A percentile compares a stretch with the other conserved stretches of the same genome.
These are phyloP conservation scores for Menidia menidia DNA, from an alignment of 2,797 vertebrate species.

Conservation along the genomic window DNA sequence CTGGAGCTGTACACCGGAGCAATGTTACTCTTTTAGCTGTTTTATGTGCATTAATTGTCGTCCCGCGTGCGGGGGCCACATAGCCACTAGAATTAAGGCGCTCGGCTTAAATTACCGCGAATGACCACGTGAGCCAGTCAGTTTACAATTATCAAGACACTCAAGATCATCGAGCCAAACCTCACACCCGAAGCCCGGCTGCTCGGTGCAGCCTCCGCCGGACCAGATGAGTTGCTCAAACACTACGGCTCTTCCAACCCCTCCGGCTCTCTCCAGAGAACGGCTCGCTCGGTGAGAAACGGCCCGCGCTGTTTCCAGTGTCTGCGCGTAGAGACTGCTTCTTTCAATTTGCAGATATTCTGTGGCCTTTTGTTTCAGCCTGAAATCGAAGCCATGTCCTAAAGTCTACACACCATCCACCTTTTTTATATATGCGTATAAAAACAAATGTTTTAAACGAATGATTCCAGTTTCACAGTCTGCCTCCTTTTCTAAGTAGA, in stretches of 20 bases:
- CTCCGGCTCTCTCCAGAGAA: slow-evolving; percentile 30
- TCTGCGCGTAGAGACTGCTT: not conserved
- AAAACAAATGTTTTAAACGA: not conserved
- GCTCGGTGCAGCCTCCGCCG: no score
- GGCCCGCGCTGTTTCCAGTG: accelerated
- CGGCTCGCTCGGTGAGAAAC: not conserved
- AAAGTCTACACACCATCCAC: not conserved
- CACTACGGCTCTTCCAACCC: not conserved
- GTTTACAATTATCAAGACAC: not conserved
- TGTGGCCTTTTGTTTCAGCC: slow-evolving; percentile 40
- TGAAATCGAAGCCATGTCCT: not conserved
- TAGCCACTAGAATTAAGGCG: not conserved
- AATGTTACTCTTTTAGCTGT: slow-evolving; percentile 35
- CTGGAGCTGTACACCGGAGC: slow-evolving; percentile 18
- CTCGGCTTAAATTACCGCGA: not conserved
- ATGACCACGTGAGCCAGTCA: slow-evolving; percentile 9
- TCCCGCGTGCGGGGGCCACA: not conserved
- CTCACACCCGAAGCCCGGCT: not conserved
- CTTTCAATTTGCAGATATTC: slow-evolving; percentile 8
- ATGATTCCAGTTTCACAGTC: not conserved
- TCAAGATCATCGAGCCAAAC: slow-evolving; percentile 10
- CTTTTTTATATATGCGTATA: not conserved
- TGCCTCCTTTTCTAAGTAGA: not conserved
- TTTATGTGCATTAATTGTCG: slow-evolving; percentile 5
- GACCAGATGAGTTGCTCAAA: not conserved